phyloP scores from a whole-genome alignment of 2,888 invertebrate species.

The Chloromyia formosa region DNA sequence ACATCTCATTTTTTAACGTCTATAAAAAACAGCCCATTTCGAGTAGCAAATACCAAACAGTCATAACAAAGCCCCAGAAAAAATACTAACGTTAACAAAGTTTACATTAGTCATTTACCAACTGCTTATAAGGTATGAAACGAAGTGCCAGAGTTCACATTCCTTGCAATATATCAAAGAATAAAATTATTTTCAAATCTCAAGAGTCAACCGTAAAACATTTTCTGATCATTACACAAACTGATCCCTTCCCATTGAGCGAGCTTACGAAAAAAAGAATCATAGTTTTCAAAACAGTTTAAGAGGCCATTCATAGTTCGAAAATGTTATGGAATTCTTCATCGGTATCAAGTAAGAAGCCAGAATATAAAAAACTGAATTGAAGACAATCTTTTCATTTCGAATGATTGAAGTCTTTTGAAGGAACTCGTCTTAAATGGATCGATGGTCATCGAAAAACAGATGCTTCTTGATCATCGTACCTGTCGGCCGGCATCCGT shows the following conservation, averaged over 20 bases:
- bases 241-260: constrained; percentile 33
- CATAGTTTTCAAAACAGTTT: constrained; percentile 44
- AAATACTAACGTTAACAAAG: too few species aligned
- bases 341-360: not conserved
- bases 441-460: constrained; percentile 3
- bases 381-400: constrained; percentile 6
- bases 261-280: not conserved
- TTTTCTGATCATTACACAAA: constrained; percentile 42
- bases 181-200: not conserved
- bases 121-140: constrained; percentile 11
- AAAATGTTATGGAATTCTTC: constrained; percentile 37
- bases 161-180: constrained; percentile 35
- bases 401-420: constrained; percentile 15
- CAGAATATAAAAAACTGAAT: not conserved
- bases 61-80: too few species aligned
- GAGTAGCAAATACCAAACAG: too few species aligned
- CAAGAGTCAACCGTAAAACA: constrained; percentile 37
- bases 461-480: not conserved
- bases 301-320: constrained; percentile 42
- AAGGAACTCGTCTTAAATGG: constrained; percentile 14
- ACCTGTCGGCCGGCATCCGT: not conserved
- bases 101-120: too few species aligned
- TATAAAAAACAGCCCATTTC: too few species aligned
- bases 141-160: constrained; percentile 39
- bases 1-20: too few species aligned